phyloP scores from a whole-genome alignment of 2,888 invertebrate genomes.

The Cephus pygmeus region DNA sequence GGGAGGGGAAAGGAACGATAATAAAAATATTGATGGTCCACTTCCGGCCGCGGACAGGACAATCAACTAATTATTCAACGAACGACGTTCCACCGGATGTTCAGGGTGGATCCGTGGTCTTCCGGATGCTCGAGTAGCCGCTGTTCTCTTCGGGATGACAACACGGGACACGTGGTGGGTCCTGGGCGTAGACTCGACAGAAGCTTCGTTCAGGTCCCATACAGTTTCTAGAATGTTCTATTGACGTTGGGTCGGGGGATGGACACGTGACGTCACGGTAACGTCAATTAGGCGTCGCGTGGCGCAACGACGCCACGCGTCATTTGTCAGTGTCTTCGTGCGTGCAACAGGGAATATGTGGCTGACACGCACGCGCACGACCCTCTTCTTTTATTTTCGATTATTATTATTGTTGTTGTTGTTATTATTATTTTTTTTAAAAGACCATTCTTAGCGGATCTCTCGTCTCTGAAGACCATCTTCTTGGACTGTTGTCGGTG shows the following conservation, averaged over 20 bases:
- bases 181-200: background rate
- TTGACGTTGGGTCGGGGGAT: background rate
- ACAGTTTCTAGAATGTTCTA: background rate
- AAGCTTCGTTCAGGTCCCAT: background rate
- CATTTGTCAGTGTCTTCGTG: constrained; percentile 56
- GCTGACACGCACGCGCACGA: constrained; percentile 3
- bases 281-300: constrained; percentile 65
- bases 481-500: background rate
- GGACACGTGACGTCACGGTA: constrained; percentile 65
- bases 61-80: constrained; percentile 61
- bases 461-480: background rate
- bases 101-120: background rate
- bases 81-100: background rate
- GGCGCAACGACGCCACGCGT: constrained; percentile 59
- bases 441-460: background rate
- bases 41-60: constrained; percentile 55
- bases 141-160: background rate
- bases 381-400: background rate
- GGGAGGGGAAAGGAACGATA: background rate
- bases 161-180: background rate
- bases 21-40: constrained; percentile 46
- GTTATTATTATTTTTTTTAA: background rate
- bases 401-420: background rate
- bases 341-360: background rate
- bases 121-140: background rate